Conservation (phyloP, 2,113 vertebrate genomes). For the Odontesthes bonariensis region DNA sequence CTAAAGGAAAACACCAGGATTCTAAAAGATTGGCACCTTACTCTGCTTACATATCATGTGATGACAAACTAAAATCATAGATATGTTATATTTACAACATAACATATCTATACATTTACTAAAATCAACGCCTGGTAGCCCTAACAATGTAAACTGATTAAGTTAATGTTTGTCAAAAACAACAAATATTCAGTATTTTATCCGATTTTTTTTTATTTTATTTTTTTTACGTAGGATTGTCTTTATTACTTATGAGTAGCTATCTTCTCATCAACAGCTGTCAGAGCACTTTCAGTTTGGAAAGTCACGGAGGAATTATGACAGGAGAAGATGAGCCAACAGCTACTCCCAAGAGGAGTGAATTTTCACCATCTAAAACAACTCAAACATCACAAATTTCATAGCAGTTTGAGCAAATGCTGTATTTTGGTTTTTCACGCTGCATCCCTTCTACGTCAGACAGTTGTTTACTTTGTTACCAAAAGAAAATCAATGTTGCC, state of each 20-base stretch:
- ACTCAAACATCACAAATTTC: no score
- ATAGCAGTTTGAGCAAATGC: no score
- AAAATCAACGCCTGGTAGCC: not conserved
- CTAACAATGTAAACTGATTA: no score
- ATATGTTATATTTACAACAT: not conserved
- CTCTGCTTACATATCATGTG: slow-evolving; percentile 8
- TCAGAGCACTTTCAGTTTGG: not conserved
- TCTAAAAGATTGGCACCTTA: slow-evolving; percentile 1
- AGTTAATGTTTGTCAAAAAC: no score
- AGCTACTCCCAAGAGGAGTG: no score
- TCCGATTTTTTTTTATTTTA: not conserved
- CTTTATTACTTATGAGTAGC: not conserved
- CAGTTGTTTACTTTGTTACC: not conserved
- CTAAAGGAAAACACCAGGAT: slow-evolving; percentile 23
- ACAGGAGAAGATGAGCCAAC: no score
- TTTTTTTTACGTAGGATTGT: not conserved
- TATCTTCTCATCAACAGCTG: not conserved
- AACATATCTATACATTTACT: not conserved
- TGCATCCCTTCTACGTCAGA: not conserved
- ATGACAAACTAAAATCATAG: slow-evolving; percentile 7
- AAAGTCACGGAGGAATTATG: not conserved
- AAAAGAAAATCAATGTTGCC: not conserved
- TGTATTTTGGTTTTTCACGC: no score
- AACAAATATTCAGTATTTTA: not conserved
- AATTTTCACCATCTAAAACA: no score